Base-by-base conservation (phyloP, 2,888 invertebrate genomes). In the Ditula angustiorana region DNA sequence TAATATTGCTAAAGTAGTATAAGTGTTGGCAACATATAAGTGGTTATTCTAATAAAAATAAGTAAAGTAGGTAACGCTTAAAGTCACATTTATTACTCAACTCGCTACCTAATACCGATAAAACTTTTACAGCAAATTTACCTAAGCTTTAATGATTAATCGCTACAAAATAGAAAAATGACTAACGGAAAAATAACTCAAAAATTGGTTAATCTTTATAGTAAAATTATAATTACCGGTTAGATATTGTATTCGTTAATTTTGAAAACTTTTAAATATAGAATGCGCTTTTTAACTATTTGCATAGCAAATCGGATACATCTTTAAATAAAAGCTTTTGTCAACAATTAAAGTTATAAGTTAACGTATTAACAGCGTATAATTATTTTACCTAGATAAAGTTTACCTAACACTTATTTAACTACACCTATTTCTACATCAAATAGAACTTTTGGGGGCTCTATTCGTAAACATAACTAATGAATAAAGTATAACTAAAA, bases 11-110 rank as follows among this genome's bases (percentile, higher is more conserved):
- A 4, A n/a, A n/a, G n/a, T 13, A n/a, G n/a, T n/a, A n/a, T 16
- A 37, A 37, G n/a, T n/a, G n/a, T 16, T 13, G 13, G 41, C 41
- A 41, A 41, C 10, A 41, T 35, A 41, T n/a, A 41, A 7, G 19
- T 19, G 16, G 1, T 30, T 37, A 37, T 41, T 41, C 2, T 2
- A 4, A 8, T 46, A 35, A 28, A 35, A 37, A 52, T 21, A 13
- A 46, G 44, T 35, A 30, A 4, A n/a, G n/a, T 24, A 52, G 37
- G 74, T 75, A 69, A 70, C 71, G 81, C 76, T 78, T 82, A 90
- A 81, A 92, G 92, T 92, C 91, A 92, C 92, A 92, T 90, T 91
- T 90, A 91, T 92, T 92, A 92, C 80, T 84, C 73, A 69, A 80
- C 78, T 59, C 64, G 64, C 58, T 87, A 85, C 70, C 71, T 73